Percentiles rank a stretch among this genome's conserved stretches.
Conservation (phyloP, 2,113 vertebrate species). For the Seriola aureovittata region DNA sequence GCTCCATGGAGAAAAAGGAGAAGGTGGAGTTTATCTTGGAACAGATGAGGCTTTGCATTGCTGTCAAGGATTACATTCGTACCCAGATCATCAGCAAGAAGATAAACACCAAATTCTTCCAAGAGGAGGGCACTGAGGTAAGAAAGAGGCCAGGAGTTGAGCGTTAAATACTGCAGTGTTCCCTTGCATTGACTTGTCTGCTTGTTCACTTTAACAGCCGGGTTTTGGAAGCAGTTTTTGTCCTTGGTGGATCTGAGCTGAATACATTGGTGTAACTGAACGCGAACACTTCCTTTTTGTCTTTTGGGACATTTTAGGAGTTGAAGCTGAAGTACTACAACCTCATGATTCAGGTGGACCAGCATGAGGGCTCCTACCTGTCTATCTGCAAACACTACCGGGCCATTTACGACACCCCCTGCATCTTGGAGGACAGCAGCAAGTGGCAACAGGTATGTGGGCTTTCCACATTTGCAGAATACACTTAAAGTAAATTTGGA, state of each 20-base stretch:
- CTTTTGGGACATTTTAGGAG: constrained; percentile 84
- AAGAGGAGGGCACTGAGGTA: constrained; percentile 96
- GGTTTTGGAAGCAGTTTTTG: neutral
- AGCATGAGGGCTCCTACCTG: constrained; percentile 96
- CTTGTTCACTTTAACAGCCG: neutral
- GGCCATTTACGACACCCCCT: constrained; percentile 98
- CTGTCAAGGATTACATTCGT: constrained; percentile 98
- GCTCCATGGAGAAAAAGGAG: constrained; percentile 99
- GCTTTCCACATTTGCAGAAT: neutral
- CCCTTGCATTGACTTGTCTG: neutral
- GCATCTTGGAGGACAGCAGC: constrained; percentile 94
- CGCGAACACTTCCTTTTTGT: neutral
- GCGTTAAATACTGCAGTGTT: neutral
- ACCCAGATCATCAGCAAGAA: constrained; percentile 99
- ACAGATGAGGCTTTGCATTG: constrained; percentile 98
- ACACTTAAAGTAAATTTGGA: neutral
- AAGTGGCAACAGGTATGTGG: constrained; percentile 97
- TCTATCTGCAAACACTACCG: constrained; percentile 99
- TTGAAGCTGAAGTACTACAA: constrained; percentile 98
- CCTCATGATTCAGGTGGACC: constrained; percentile 99
- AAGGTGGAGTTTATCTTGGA: constrained; percentile 98
- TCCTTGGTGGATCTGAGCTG: neutral
- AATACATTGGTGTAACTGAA: neutral
- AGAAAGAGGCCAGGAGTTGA: constrained; percentile 20
- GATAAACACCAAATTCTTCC: constrained; percentile 99